Evolutionary conservation across 2,888 invertebrate genomes (phyloP).

Genomic region (Ophion obscuratus): DNA sequence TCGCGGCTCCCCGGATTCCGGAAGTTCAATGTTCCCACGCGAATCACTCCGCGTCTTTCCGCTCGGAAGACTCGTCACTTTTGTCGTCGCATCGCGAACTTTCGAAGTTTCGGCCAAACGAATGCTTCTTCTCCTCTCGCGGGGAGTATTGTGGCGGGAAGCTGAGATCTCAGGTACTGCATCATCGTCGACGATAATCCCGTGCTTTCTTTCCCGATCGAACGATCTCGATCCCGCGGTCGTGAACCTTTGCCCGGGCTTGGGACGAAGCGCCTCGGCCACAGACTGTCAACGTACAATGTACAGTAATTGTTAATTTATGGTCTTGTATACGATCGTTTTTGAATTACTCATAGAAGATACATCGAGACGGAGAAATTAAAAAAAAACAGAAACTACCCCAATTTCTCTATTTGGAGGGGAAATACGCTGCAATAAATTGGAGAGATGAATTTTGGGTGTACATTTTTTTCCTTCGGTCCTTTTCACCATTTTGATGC

Average conservation of each 20-base stretch:
- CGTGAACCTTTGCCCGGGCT: constrained; percentile 11
- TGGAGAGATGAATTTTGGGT: not conserved
- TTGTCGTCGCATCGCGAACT: not conserved
- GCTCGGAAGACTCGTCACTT: constrained; percentile 12
- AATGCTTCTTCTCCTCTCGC: constrained; percentile 52
- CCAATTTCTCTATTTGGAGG: not conserved
- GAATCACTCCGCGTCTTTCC: constrained; percentile 9
- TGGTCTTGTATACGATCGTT: constrained; percentile 7
- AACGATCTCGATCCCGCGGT: not conserved
- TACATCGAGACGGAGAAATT: not conserved
- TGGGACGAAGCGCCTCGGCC: not conserved
- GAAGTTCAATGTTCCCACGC: constrained; percentile 19
- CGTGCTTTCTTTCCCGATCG: constrained; percentile 14
- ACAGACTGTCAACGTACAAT: constrained; percentile 42
- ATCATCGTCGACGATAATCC: constrained; percentile 15
- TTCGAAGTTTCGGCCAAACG: constrained; percentile 2
- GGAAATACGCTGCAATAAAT: not conserved
- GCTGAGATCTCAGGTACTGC: not conserved
- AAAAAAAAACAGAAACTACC: not conserved
- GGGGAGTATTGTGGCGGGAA: constrained; percentile 49
- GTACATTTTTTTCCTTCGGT: not conserved
- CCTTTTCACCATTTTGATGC: not conserved
- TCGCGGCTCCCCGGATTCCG: constrained; percentile 14
- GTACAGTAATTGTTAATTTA: constrained; percentile 22
- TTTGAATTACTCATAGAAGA: not conserved